phyloP scores from a whole-genome alignment of 1,140 invertebrate species.

The Drosophila nikananu region DNA sequence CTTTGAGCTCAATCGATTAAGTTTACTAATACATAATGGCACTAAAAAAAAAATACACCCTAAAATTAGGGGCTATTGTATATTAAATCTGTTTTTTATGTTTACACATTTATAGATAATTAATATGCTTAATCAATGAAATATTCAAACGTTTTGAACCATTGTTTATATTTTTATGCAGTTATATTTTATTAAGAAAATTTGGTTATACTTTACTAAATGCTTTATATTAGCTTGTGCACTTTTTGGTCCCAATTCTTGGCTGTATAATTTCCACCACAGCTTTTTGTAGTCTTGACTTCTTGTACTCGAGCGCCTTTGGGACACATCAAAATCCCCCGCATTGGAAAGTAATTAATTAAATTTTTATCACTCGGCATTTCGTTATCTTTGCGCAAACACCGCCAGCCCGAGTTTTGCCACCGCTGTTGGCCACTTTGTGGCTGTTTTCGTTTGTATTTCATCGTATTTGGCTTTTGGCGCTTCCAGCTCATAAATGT shows the following conservation, averaged over 20 bases:
- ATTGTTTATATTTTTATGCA: background rate
- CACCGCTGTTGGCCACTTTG: conserved; percentile 15
- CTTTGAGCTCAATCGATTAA: background rate
- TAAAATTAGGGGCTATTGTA: background rate
- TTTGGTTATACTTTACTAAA: background rate
- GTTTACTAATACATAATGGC: background rate
- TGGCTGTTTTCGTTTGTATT: conserved; percentile 22
- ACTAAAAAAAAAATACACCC: background rate
- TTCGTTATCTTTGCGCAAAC: conserved; percentile 43
- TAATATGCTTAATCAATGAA: background rate
- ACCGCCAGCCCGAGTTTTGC: conserved; percentile 22
- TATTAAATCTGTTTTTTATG: background rate
- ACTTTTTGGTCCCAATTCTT: background rate
- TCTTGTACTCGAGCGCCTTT: background rate
- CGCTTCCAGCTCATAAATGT: conserved; percentile 49
- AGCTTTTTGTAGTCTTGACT: background rate
- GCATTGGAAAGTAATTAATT: conserved; percentile 39
- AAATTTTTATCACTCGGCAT: conserved; percentile 40
- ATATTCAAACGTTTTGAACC: background rate
- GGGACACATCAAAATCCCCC: conserved; percentile 6
- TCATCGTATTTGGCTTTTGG: conserved; percentile 39
- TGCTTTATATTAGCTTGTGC: background rate
- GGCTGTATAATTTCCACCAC: background rate
- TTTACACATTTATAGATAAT: background rate
- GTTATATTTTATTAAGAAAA: background rate